Evolutionary conservation across 2,113 vertebrate genomes (phyloP), one percentile per base, ranked within the genome.

Genomic region (Rattus norvegicus): DNA sequence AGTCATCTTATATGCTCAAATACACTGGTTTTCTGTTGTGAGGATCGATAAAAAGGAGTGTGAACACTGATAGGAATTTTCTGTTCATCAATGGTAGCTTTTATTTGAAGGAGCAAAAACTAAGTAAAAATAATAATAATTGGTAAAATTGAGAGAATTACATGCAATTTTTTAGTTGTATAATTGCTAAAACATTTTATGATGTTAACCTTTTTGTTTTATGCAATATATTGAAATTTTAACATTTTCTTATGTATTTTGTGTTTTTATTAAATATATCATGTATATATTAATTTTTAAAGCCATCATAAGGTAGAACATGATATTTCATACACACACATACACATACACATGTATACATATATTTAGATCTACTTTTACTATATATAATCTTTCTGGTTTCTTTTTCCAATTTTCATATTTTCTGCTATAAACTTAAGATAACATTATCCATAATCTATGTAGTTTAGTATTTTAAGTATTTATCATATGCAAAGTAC

Each of bases 171-270:
- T 49, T 36, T 30, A 2, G 22, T 30, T 85, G 5, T 19, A 30
- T 85, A 39, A 28, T 88, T 91, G 20, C 14, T 91, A 33, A 94
- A 67, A 89, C 0, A 70, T 33, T 81, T 89, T 89, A 47, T 70
- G 6, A 20, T 4, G 92, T 81, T 93, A 76, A 81, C 75, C 92
- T 47, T 47, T 85, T 7, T 54, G 5, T 77, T n/a, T 65, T 92
- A 24, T 83, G 3, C 2, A 94, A 77, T 28, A 76, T 1, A 63
- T 52, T 87, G 19, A 88, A 10, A 16, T 39, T 85, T 79, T 79
- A 49, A 28, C 17, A 89, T 93, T 91, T 84, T 88, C 11, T 88
- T 28, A 3, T 88, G 47, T 77, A 47, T 43, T 91, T 93, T 89
- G 76, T 49, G 22, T 8, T 70, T 76, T 70, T 96, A 72, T 91